Conservation (phyloP, 2,797 vertebrate species). For the Pangasius larnaudii region DNA sequence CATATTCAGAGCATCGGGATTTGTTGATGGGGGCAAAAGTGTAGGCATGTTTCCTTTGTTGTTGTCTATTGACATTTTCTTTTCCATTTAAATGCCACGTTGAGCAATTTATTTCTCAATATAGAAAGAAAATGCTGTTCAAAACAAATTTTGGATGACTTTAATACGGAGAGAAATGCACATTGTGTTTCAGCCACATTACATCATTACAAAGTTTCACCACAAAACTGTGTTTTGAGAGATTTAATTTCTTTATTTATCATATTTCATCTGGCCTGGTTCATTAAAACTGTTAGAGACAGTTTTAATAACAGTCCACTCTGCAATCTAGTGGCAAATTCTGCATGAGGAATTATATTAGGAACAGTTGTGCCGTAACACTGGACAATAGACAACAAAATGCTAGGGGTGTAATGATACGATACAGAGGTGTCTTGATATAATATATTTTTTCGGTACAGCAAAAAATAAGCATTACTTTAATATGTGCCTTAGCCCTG, state of each 20-base stretch:
- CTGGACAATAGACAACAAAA: background rate
- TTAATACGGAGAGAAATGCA: slow-evolving; percentile 19
- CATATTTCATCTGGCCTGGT: background rate
- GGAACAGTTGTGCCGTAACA: background rate
- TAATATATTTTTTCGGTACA: background rate
- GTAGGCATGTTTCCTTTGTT: background rate
- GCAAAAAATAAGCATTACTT: background rate
- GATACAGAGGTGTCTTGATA: background rate
- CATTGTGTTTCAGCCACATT: slow-evolving; percentile 45
- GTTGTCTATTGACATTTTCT: slow-evolving; percentile 3
- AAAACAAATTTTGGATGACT: background rate
- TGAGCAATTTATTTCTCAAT: background rate
- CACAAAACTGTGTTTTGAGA: slow-evolving; percentile 25
- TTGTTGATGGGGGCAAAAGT: background rate
- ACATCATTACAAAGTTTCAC: slow-evolving; percentile 51
- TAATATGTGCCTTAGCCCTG: background rate
- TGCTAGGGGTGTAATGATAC: no score
- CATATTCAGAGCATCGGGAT: background rate
- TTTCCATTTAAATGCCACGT: background rate
- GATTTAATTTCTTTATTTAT: slow-evolving; percentile 18
- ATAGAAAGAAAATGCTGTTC: slow-evolving; percentile 3
- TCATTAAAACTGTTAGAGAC: background rate
- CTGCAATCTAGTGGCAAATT: background rate
- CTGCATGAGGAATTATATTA: background rate
- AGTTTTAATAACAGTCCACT: background rate